Conservation (phyloP, 2,797 vertebrate genomes). For the Sebastes reedi region DNA sequence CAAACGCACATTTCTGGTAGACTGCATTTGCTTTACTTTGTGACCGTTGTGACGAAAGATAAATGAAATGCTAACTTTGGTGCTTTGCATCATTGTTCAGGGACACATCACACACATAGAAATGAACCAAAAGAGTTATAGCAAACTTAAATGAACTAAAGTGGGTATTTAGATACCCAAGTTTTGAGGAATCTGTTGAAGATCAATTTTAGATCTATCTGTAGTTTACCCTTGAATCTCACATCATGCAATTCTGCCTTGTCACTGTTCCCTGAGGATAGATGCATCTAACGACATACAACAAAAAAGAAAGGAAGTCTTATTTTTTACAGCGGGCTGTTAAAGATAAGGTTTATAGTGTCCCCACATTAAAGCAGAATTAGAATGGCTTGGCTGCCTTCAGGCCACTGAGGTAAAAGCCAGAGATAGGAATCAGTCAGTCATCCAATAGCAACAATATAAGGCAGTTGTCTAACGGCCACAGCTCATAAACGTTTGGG, state of each 20-base stretch:
- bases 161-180: neutral
- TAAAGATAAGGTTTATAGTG: slow-evolving; percentile 77
- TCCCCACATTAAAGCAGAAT: slow-evolving; percentile 57
- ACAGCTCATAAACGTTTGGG: slow-evolving; percentile 13
- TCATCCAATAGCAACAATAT: slow-evolving; percentile 15
- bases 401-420: slow-evolving; percentile 35
- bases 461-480: slow-evolving; percentile 20
- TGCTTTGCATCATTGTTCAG: neutral
- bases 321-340: slow-evolving; percentile 67
- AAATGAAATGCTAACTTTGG: neutral
- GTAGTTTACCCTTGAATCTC: slow-evolving; percentile 17
- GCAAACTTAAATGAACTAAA: neutral
- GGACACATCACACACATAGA: neutral
- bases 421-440: slow-evolving; percentile 57
- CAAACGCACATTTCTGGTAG: neutral
- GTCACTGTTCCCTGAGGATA: slow-evolving; percentile 55
- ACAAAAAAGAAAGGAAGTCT: slow-evolving; percentile 71
- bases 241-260: slow-evolving; percentile 2
- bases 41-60: neutral
- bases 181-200: neutral
- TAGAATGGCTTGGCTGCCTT: slow-evolving; percentile 50
- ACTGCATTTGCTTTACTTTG: neutral
- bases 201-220: neutral
- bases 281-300: slow-evolving; percentile 53
- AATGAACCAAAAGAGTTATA: neutral